Conservation (phyloP, 2,888 invertebrate species). For the Cheilosia pagana region DNA sequence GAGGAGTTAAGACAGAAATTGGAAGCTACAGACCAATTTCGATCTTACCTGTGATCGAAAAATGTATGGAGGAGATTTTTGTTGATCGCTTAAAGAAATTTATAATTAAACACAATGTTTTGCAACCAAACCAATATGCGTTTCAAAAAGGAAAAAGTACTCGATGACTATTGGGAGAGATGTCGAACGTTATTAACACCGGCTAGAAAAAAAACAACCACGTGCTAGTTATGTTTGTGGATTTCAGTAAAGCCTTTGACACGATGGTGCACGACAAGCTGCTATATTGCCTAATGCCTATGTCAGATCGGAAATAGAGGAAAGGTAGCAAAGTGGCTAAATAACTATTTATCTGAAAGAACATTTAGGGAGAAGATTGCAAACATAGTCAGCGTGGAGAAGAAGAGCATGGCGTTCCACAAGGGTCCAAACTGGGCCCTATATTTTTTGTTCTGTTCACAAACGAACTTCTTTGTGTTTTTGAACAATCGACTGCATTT, state of each 20-base stretch:
- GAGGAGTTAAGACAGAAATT: too few relatives aligned
- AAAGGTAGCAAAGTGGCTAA: not conserved
- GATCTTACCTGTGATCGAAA: constrained; percentile 8
- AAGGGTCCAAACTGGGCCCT: constrained; percentile 8
- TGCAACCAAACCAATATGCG: constrained; percentile 7
- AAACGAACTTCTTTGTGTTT: constrained; percentile 2
- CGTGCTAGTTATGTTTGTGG: too few relatives aligned
- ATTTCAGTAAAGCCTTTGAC: too few relatives aligned
- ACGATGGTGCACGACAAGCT: too few relatives aligned
- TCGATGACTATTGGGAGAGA: too few relatives aligned
- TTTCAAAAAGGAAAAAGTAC: too few relatives aligned
- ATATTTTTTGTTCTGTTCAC: too few relatives aligned
- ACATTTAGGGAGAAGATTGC: constrained; percentile 1
- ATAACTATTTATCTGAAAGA: not conserved
- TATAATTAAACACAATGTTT: not conserved
- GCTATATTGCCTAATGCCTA: too few relatives aligned
- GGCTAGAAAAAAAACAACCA: too few relatives aligned
- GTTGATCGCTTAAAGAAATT: constrained; percentile 5
- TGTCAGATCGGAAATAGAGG: not conserved
- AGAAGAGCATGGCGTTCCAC: constrained; percentile 6
- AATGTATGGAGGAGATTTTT: constrained; percentile 11
- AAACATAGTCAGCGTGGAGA: not conserved
- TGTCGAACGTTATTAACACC: too few relatives aligned
- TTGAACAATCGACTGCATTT: too few relatives aligned
- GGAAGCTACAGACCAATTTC: too few relatives aligned